These are phyloP conservation scores for Sebastes oblongus DNA, from an alignment of 2,797 vertebrate genomes.

Conservation along the genomic window DNA sequence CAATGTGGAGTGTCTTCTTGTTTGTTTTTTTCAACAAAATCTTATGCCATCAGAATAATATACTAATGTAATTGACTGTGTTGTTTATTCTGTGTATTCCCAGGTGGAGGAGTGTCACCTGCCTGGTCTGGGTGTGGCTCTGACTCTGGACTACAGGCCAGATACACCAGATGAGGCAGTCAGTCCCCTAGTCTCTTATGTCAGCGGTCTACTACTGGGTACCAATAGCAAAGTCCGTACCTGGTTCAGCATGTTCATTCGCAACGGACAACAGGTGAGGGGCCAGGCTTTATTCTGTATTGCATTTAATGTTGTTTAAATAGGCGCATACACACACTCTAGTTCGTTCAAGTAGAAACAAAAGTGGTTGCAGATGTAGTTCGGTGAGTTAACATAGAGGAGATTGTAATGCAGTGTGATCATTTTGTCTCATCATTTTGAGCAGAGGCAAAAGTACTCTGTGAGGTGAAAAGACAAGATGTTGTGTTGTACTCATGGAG, in stretches of 20 bases:
- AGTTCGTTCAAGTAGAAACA: neutral
- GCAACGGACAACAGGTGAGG: slow-evolving; percentile 96
- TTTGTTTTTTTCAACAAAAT: neutral
- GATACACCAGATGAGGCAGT: slow-evolving; percentile 92
- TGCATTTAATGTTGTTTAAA: neutral
- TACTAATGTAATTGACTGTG: neutral
- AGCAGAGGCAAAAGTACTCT: neutral
- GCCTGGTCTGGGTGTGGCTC: slow-evolving; percentile 94
- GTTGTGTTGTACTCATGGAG: neutral
- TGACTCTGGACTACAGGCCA: slow-evolving; percentile 97
- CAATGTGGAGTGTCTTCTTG: neutral
- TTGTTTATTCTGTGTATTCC: slow-evolving; percentile 3
- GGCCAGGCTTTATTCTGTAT: neutral
- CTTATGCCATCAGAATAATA: neutral
- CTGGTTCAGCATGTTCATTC: slow-evolving; percentile 99
- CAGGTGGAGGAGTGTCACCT: slow-evolving; percentile 98
- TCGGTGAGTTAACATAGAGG: neutral
- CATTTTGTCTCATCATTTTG: neutral
- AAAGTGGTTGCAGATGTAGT: neutral
- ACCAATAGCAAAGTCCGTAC: slow-evolving; percentile 98
- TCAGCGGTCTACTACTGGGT: slow-evolving; percentile 94
- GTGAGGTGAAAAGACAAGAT: neutral
- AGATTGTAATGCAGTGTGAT: neutral
- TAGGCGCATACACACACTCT: neutral
- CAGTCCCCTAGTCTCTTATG: slow-evolving; percentile 95